phyloP scores from a whole-genome alignment of 2,113 vertebrate species.

The Erinaceus europaeus region DNA sequence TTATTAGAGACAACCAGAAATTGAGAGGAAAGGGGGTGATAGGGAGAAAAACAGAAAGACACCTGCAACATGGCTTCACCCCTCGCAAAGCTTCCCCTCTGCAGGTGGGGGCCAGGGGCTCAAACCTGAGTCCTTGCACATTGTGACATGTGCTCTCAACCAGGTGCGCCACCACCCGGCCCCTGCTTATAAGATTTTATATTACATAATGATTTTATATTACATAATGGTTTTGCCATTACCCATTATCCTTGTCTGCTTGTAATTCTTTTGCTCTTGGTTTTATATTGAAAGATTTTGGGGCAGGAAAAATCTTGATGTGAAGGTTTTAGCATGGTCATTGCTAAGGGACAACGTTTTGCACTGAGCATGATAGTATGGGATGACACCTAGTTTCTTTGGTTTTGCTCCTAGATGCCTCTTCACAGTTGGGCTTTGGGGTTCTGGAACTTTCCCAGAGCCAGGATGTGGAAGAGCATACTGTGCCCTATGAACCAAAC shows the following conservation, averaged over 20 bases:
- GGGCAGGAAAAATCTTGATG: background rate
- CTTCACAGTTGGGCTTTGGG: constrained; percentile 87
- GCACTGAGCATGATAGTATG: background rate
- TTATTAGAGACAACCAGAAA: background rate
- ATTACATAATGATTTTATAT: no score
- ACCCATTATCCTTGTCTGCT: background rate
- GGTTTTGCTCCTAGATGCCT: constrained; percentile 78
- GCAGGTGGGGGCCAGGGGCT: no score
- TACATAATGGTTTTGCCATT: no score
- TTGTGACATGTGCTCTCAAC: no score
- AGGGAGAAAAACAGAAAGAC: no score
- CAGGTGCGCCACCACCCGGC: no score
- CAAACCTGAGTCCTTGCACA: no score
- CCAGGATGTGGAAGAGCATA: constrained; percentile 85
- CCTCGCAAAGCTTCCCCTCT: no score
- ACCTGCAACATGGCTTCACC: no score
- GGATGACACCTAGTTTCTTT: constrained; percentile 30
- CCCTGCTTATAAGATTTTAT: no score
- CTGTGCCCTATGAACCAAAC: constrained; percentile 17
- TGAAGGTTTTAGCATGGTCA: background rate
- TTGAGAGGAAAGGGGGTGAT: no score
- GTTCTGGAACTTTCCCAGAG: constrained; percentile 92
- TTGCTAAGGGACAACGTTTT: background rate
- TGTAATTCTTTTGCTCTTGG: background rate
- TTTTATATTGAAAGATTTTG: constrained; percentile 21